Conservation (phyloP, 2,888 invertebrate genomes). For the Sarcophaga subvicina region DNA sequence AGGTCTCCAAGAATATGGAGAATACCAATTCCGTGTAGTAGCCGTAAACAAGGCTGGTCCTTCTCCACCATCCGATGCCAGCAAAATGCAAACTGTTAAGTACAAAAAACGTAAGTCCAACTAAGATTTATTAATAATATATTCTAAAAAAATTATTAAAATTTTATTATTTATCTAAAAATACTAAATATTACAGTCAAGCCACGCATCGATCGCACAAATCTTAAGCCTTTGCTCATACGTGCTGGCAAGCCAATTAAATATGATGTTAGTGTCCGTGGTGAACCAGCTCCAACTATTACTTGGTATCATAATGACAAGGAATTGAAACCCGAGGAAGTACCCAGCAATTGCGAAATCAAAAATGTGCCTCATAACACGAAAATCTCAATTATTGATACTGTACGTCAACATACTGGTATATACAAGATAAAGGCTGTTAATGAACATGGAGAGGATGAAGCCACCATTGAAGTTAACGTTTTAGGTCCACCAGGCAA, state of each 20-base stretch:
- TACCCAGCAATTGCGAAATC: slow-evolving; percentile 86
- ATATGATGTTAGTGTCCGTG: slow-evolving; percentile 96
- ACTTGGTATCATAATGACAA: slow-evolving; percentile 93
- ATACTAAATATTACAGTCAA: slow-evolving; percentile 86
- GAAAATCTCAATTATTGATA: slow-evolving; percentile 90
- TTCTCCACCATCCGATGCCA: slow-evolving; percentile 94
- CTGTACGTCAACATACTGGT: slow-evolving; percentile 92
- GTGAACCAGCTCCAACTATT: slow-evolving; percentile 97
- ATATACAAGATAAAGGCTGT: slow-evolving; percentile 94
- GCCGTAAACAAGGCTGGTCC: slow-evolving; percentile 97
- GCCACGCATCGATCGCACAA: slow-evolving; percentile 97
- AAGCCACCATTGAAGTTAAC: slow-evolving; percentile 96
- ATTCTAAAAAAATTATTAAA: background rate
- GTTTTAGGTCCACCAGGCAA: slow-evolving; percentile 91
- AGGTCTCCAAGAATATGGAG: slow-evolving; percentile 93
- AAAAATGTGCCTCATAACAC: slow-evolving; percentile 95
- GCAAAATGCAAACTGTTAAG: slow-evolving; percentile 93
- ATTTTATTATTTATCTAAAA: background rate
- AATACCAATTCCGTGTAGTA: slow-evolving; percentile 94
- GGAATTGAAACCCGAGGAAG: slow-evolving; percentile 87
- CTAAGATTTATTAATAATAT: too few species aligned
- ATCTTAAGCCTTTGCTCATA: slow-evolving; percentile 93
- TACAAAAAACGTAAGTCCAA: slow-evolving; percentile 90
- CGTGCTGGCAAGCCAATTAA: slow-evolving; percentile 96
- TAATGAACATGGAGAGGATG: slow-evolving; percentile 95